Base-by-base conservation (phyloP, 2,113 vertebrate species). In the Nematolebias whitei region DNA sequence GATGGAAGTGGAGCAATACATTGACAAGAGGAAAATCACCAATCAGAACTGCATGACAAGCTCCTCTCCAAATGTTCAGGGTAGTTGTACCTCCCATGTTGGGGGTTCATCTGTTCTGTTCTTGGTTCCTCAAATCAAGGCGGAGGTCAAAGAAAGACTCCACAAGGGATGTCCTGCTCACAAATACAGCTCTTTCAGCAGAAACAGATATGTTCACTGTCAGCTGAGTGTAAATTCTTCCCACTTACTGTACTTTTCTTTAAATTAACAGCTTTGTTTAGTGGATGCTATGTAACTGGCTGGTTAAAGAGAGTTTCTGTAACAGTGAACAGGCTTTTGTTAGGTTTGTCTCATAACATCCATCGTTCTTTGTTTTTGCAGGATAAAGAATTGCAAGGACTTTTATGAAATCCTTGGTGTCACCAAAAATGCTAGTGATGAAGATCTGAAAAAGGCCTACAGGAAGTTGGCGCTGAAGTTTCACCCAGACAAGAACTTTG, bases 401-500 rank as follows among this genome's bases (percentile, higher is more conserved):
- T 98, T 98, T 65, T 98, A 98, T 79, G 96, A 98, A 80, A 97
- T 98, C 61, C 92, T 98, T 26, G 94, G 96, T 2, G 93, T 98
- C 82, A 20, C 89, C 54, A 93, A 91, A 72, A 88, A 94, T 56
- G 95, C 95, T 62, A 90, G 88, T 32, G 96, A 98, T 26, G 96
- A 98, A 71, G 96, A 98, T 55, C 88, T 98, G 85, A 98, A 98
- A 88, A 95, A 94, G 82, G 93, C 96, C 1, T 98, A 98, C 80
- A 93, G 95, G 80, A 96, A 92, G 77, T 88, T 98, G 43, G 96
- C 96, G 23, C 91, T 98, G 43, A 96, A 95, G 76, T 98, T 97
- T 81, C 96, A 98, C 86, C 96, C 96, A 0, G 96, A 98, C 82
- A 98, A 98, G 88, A 98, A 98, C 84, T 96, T 91, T 41, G 96